These are phyloP conservation scores for Clarias batrachus DNA, from an alignment of 2,113 vertebrate species.

Conservation along the genomic window DNA sequence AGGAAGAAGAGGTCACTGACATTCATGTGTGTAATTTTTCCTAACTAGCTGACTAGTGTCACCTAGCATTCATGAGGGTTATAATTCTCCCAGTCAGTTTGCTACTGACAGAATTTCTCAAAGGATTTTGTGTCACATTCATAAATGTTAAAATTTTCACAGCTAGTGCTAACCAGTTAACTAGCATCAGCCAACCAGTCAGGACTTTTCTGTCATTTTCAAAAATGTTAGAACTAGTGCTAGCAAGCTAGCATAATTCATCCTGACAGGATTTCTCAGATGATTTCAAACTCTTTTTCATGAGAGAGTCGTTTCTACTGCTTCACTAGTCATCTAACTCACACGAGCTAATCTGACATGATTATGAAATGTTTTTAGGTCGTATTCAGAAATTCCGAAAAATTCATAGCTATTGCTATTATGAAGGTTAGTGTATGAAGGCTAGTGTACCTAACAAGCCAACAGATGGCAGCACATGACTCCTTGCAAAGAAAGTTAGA, in stretches of 20 bases:
- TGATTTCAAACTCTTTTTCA: not conserved
- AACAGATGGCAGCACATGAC: too few relatives aligned
- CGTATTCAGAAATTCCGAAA: not conserved
- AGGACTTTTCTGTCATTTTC: not conserved
- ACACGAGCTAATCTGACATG: not conserved
- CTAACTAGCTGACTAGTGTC: not conserved
- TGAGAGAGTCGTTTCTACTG: not conserved
- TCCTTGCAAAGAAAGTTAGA: too few relatives aligned
- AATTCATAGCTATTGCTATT: not conserved
- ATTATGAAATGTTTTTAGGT: not conserved
- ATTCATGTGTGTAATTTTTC: not conserved
- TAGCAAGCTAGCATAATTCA: not conserved
- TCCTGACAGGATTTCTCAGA: not conserved
- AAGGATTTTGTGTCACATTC: not conserved
- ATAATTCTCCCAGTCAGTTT: not conserved
- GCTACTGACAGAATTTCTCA: not conserved
- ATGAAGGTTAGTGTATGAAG: too few relatives aligned
- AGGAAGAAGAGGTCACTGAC: not conserved
- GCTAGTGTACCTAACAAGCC: not conserved
- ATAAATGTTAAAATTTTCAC: not conserved
- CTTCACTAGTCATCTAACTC: not conserved
- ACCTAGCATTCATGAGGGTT: not conserved
- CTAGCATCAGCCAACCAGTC: not conserved
- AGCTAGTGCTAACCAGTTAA: not conserved
- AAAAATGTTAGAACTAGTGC: not conserved